Evolutionary conservation across 1,140 invertebrate genomes (phyloP).

Genomic region (Psilanteris sp.): DNA sequence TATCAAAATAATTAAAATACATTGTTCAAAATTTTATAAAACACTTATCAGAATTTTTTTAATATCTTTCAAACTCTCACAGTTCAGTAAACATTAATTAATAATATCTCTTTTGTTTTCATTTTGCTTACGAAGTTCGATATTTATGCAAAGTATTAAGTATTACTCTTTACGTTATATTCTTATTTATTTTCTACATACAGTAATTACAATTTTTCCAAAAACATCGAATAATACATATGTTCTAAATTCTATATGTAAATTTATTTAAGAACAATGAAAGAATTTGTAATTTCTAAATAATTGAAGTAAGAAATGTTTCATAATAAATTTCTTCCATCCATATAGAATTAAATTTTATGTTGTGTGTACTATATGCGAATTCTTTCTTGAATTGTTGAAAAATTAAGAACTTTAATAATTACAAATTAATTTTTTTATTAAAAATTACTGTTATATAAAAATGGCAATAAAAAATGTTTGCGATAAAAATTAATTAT

Average conservation of each 20-base stretch:
- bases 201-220: constrained; percentile 23
- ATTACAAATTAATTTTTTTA: no score
- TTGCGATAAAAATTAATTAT: neutral
- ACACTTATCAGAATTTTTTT: no score
- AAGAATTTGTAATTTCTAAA: constrained; percentile 37
- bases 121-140: constrained; percentile 57
- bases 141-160: constrained; percentile 57
- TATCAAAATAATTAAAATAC: no score
- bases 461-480: constrained; percentile 52
- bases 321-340: no score
- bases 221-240: no score
- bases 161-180: constrained; percentile 55
- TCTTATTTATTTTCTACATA: constrained; percentile 50
- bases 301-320: neutral
- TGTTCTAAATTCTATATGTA: no score
- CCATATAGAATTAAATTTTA: no score
- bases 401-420: no score
- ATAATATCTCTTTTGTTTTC: constrained; percentile 39
- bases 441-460: constrained; percentile 27
- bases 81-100: no score
- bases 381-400: constrained; percentile 39
- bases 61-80: no score
- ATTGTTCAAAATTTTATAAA: no score
- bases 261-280: constrained; percentile 24
- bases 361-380: no score